Percentiles rank a stretch among this genome's conserved stretches.
These are phyloP conservation scores for Rhombomys opimus DNA, from an alignment of 2,113 vertebrate species.

Conservation along the genomic window DNA sequence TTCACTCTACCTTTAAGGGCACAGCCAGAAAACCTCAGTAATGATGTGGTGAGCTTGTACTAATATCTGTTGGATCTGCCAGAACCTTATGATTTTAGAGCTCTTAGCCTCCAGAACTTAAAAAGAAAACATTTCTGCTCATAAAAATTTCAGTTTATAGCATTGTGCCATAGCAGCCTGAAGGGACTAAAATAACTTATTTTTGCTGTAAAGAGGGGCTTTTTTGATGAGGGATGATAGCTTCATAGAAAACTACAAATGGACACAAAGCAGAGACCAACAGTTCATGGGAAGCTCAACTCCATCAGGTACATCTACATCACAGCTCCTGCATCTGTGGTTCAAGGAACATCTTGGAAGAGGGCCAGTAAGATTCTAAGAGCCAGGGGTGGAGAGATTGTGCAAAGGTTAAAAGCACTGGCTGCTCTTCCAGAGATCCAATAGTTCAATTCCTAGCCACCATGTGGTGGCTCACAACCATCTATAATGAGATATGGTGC, in stretches of 20 bases:
- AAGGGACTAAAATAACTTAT: neutral
- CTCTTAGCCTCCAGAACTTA: neutral
- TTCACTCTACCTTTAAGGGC: neutral
- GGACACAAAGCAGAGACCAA: neutral
- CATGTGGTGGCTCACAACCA: too few species aligned
- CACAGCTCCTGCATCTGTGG: neutral
- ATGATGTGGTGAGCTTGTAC: neutral
- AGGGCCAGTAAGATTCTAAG: neutral
- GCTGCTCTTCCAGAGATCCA: too few species aligned
- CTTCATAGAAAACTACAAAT: neutral
- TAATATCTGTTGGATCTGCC: neutral
- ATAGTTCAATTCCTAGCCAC: too few species aligned
- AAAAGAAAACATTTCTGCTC: constrained; percentile 4
- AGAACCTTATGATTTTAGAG: neutral
- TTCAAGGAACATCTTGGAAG: neutral
- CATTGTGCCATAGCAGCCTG: neutral
- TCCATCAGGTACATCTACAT: neutral
- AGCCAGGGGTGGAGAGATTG: neutral
- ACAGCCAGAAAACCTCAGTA: neutral
- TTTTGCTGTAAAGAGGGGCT: neutral
- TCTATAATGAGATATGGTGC: too few species aligned
- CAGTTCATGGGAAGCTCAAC: neutral
- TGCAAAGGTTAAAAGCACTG: too few species aligned
- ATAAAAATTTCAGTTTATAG: neutral
- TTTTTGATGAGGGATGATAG: neutral